Evolutionary conservation across 2,113 vertebrate genomes (phyloP), one percentile per base, ranked within the genome.

Genomic region (Tenrec ecaudatus): DNA sequence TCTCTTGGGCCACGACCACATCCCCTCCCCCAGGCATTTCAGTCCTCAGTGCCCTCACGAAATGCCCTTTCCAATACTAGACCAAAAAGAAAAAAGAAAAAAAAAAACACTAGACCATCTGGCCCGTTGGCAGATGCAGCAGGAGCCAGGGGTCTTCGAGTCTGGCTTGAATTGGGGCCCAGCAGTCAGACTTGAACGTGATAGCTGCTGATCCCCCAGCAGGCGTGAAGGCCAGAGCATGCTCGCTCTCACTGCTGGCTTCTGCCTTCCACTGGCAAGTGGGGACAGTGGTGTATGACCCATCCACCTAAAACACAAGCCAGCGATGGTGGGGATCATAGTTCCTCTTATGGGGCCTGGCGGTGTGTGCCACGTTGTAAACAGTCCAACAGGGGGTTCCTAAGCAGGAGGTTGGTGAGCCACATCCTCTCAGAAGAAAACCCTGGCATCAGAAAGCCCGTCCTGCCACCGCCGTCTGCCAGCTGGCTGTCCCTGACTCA

Each of bases 51-150:
- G 80, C 92, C 25, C 0, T 90, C 90, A 91, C 68, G 64, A 66
- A 95, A 93, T 82, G 76, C 31, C 86, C 90, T 86, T 92, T 95
- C 78, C 89, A n/a, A n/a, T n/a, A n/a, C n/a, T n/a, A n/a, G n/a
- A n/a, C n/a, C n/a, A n/a, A n/a, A n/a, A n/a, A n/a, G n/a, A n/a
- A n/a, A n/a, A n/a, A n/a, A n/a, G n/a, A n/a, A n/a, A n/a, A n/a
- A n/a, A n/a, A n/a, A n/a, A n/a, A n/a, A n/a, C n/a, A n/a, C 75
- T n/a, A 40, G 77, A 79, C 27, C 33, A 85, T 36, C 76, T 57
- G 31, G 73, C 60, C 69, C 78, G 19, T 15, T 93, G 92, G 76
- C 27, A 0, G 82, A 82, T 92, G 58, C 20, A 22, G 33, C n/a
- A 92, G 91, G 82, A 29, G 53, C 87, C 88, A 36, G 86, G 68